Conservation (phyloP, 2,888 invertebrate genomes). For the Rotaria magnacalcarata region DNA sequence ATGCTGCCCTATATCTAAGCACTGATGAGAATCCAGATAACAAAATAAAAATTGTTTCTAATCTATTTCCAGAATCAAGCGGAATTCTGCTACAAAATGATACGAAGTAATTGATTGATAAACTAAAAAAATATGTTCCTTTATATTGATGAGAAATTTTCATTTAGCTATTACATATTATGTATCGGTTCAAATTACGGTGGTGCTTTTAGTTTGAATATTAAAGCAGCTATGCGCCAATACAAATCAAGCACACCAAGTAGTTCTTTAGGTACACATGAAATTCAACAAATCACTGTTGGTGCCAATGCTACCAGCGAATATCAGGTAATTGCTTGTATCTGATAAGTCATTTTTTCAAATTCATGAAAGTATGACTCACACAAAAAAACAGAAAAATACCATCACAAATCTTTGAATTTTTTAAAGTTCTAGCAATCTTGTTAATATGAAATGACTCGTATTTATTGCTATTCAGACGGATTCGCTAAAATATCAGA, state of each 20-base stretch:
- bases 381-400: too few species aligned
- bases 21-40: conserved; percentile 47
- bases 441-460: too few species aligned
- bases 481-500: too few species aligned
- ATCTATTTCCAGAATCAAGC: not conserved
- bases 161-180: conserved; percentile 38
- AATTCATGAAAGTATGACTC: too few species aligned
- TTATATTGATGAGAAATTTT: not conserved
- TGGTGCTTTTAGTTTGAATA: not conserved
- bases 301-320: not conserved
- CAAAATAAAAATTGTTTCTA: conserved; percentile 45
- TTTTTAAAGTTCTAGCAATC: too few species aligned
- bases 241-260: too few species aligned
- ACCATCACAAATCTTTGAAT: too few species aligned
- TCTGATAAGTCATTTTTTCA: too few species aligned
- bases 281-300: conserved; percentile 41
- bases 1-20: conserved; percentile 49
- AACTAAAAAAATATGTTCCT: not conserved
- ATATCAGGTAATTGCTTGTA: not conserved
- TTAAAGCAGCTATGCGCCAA: conserved; percentile 21
- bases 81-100: not conserved
- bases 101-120: conserved; percentile 14
- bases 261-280: conserved; percentile 12
- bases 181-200: not conserved
- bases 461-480: too few species aligned